Conservation (phyloP, 2,113 vertebrate species). For the Collichthys lucidus region DNA sequence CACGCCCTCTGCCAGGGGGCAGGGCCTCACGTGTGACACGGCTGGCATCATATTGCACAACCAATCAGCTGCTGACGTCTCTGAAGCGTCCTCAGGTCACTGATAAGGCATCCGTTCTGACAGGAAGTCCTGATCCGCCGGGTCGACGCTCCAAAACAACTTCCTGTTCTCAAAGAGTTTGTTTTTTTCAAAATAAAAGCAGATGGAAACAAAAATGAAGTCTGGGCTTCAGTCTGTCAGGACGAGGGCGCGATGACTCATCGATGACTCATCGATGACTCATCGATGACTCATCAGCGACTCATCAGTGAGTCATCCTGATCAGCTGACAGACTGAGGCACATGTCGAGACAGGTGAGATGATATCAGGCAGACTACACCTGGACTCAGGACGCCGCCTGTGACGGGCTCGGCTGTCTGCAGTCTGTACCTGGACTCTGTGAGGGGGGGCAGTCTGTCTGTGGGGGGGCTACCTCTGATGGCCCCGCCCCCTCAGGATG, state of each 20-base stretch:
- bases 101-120: slow-evolving; percentile 72
- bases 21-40: slow-evolving; percentile 21
- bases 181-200: slow-evolving; percentile 56
- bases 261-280: slow-evolving; percentile 7
- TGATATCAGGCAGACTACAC: slow-evolving; percentile 24
- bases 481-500: slow-evolving; percentile 31
- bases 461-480: background rate
- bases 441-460: slow-evolving; percentile 66
- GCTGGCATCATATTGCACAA: slow-evolving; percentile 48
- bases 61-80: slow-evolving; percentile 38
- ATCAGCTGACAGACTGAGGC: slow-evolving; percentile 54
- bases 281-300: too few species aligned
- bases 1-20: background rate
- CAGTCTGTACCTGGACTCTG: slow-evolving; percentile 64
- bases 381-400: slow-evolving; percentile 70
- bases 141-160: background rate
- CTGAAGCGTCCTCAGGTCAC: slow-evolving; percentile 25
- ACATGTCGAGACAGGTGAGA: background rate
- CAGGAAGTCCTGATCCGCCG: slow-evolving; percentile 10
- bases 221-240: slow-evolving; percentile 58
- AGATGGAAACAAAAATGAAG: slow-evolving; percentile 22
- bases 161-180: slow-evolving; percentile 44
- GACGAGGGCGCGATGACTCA: slow-evolving; percentile 1
- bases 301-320: slow-evolving; percentile 18
- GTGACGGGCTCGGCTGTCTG: slow-evolving; percentile 42